These are phyloP conservation scores for Lethrus apterus DNA, from an alignment of 1,140 invertebrate species.

Conservation along the genomic window DNA sequence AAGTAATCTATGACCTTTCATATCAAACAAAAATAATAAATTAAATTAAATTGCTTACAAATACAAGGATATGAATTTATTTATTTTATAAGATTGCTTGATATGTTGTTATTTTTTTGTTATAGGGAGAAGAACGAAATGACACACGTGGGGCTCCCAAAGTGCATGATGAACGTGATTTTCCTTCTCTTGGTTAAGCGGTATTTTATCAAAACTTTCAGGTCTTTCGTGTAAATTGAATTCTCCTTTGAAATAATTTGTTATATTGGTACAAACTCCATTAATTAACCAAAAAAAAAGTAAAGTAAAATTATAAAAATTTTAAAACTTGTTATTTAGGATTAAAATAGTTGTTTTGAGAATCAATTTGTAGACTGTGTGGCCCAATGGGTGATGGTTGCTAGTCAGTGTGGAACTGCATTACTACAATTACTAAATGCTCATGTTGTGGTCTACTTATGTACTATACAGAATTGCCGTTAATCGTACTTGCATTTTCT, in stretches of 20 bases:
- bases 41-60: too few species aligned
- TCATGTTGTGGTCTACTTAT: slow-evolving; percentile 21
- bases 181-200: slow-evolving; percentile 78
- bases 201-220: slow-evolving; percentile 19
- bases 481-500: slow-evolving; percentile 7
- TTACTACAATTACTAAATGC: slow-evolving; percentile 27
- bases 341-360: slow-evolving; percentile 16
- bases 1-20: neutral
- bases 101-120: slow-evolving; percentile 14
- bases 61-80: too few species aligned
- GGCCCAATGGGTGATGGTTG: slow-evolving; percentile 29
- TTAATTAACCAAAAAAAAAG: slow-evolving; percentile 20
- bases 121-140: slow-evolving; percentile 29
- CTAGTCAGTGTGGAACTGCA: slow-evolving; percentile 35
- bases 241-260: slow-evolving; percentile 19
- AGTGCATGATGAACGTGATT: slow-evolving; percentile 91
- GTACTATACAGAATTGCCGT: too few species aligned
- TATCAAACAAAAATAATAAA: neutral
- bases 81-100: neutral
- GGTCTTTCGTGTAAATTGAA: slow-evolving; percentile 12
- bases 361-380: slow-evolving; percentile 27
- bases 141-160: slow-evolving; percentile 70
- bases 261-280: slow-evolving; percentile 28
- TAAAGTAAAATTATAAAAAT: slow-evolving; percentile 7
- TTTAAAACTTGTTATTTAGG: slow-evolving; percentile 15